Conservation (phyloP, 2,797 vertebrate species). For the Uromys caudimaculatus region DNA sequence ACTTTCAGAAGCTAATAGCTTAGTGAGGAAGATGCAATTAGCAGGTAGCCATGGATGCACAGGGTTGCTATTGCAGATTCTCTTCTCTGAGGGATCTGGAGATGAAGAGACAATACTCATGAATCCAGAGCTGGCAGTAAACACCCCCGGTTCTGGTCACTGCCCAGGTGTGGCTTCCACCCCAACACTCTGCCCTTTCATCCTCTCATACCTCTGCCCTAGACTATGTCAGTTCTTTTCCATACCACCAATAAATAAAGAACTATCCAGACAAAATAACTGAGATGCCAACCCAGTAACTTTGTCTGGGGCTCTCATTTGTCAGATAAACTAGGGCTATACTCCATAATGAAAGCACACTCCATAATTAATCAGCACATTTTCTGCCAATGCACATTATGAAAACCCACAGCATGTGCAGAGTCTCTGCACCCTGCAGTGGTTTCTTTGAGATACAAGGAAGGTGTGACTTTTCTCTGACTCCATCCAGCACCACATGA, state of each 20-base stretch:
- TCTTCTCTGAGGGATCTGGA: constrained; percentile 19
- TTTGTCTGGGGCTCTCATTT: neutral
- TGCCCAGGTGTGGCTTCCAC: neutral
- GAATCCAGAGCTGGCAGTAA: neutral
- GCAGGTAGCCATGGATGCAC: neutral
- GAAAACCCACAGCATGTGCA: neutral
- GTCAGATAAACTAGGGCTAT: constrained; percentile 26
- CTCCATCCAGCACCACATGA: neutral
- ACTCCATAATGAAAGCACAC: neutral
- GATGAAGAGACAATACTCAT: neutral
- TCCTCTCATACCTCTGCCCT: neutral
- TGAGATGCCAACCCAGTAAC: constrained; percentile 44
- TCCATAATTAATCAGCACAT: constrained; percentile 38
- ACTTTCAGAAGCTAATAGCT: constrained; percentile 19
- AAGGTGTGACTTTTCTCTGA: neutral
- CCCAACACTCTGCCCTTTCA: neutral
- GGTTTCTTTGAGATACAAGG: neutral
- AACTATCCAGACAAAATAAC: constrained; percentile 3
- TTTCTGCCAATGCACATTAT: neutral
- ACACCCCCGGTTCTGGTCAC: neutral
- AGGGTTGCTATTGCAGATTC: neutral
- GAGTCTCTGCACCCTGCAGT: constrained; percentile 4
- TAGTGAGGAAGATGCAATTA: neutral
- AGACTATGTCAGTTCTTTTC: neutral
- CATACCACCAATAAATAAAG: neutral